Base-by-base conservation (phyloP, 2,797 vertebrate genomes). In the Amazona ochrocephala region DNA sequence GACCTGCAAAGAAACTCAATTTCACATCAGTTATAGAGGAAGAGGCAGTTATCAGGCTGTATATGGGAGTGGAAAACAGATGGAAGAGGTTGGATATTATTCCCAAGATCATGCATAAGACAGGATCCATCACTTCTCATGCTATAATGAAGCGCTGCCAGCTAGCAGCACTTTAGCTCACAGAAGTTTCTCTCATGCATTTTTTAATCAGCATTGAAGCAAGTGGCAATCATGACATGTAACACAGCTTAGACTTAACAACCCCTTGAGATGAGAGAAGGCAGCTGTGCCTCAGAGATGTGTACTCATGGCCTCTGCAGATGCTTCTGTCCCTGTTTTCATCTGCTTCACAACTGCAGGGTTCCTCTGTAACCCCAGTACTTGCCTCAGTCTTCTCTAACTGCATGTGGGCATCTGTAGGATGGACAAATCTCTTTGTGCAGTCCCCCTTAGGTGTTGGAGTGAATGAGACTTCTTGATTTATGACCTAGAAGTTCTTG, bases 161-260 rank as follows among this genome's bases (percentile, higher is more conserved):
- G 53, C 62, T 79, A 80, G 50, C 62, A 79, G 53, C 86, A 45
- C 80, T 90, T 91, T 1, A 32, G 32, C 56, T 84, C 85, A 23
- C 15, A 2, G 16, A 82, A 76, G n/a, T n/a, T 78, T 34, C 29
- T 86, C 92, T 94, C 39, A 70, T 53, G 54, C 47, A 32, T 67
- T 87, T 86, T 94, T 93, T 56, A 86, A 92, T 92, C 91, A 79
- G n/a, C 50, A 39, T 44, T 1, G 48, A 95, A 95, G 82, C 79
- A 90, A 84, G 42, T 72, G 82, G 87, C 68, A 73, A 62, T 93
- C 39, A 73, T 73, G 56, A 42, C 70, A 87, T 65, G 79, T 54
- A 74, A 51, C 90, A 94, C 15, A 89, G 72, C 87, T 80, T 72
- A n/a, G 92, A 78, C 73, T 90, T 34, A 90, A 62, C 70, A 84